phyloP scores from a whole-genome alignment of 2,113 vertebrate genomes.

The Pygoscelis adeliae region DNA sequence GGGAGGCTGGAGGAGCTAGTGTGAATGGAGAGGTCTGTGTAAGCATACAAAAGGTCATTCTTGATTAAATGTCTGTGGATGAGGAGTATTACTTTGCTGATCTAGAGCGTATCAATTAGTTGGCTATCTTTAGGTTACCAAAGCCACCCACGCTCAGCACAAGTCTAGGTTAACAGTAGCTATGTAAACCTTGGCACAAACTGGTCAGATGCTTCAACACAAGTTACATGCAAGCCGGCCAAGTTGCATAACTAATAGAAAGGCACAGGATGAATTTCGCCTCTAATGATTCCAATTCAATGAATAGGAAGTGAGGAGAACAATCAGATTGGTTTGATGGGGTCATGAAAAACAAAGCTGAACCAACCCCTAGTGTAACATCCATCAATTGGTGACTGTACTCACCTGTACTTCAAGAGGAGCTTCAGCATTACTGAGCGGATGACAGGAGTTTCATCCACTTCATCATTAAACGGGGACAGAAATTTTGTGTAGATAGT shows the following conservation, averaged over 20 bases:
- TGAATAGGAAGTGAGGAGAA: not conserved
- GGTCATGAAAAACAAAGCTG: not conserved
- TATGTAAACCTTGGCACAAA: not conserved
- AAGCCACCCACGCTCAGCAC: not conserved
- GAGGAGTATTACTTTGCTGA: not conserved
- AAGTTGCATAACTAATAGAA: not conserved
- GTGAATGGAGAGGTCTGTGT: not conserved
- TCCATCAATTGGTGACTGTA: not conserved
- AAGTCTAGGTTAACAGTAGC: not conserved
- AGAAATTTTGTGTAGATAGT: slow-evolving; percentile 82
- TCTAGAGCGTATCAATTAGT: not conserved
- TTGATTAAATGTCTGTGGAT: not conserved
- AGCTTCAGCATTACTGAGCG: slow-evolving; percentile 92
- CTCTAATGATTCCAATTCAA: not conserved
- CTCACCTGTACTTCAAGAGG: slow-evolving; percentile 92
- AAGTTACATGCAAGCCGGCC: not conserved
- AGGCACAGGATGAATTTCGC: not conserved
- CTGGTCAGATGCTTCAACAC: not conserved
- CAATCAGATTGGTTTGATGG: not conserved
- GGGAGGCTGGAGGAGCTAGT: not conserved
- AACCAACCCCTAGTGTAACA: not conserved
- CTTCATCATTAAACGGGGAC: slow-evolving; percentile 89
- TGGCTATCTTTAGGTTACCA: too few species aligned
- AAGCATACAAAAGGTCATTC: not conserved
- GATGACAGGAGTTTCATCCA: slow-evolving; percentile 90